Conservation (phyloP, 2,113 vertebrate genomes). For the Haplochromis burtoni region DNA sequence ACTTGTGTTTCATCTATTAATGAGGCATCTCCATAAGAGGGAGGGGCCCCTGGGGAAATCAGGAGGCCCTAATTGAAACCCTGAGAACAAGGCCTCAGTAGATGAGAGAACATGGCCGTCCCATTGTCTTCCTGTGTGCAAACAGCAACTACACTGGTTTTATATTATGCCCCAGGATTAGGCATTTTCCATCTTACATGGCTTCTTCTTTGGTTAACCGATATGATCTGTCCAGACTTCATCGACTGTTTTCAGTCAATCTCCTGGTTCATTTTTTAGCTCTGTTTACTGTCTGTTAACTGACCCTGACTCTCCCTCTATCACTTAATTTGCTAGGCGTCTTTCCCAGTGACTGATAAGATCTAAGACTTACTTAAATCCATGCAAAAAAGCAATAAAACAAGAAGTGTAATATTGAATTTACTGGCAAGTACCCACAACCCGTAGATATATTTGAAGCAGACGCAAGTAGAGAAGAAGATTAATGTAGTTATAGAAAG, state of each 20-base stretch:
- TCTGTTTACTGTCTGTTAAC: neutral
- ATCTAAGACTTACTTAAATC: neutral
- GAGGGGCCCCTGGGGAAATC: slow-evolving; percentile 65
- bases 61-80: slow-evolving; percentile 72
- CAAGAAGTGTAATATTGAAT: neutral
- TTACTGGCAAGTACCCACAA: neutral
- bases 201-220: neutral
- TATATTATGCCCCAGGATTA: slow-evolving; percentile 36
- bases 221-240: neutral
- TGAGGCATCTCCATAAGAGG: slow-evolving; percentile 65
- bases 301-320: neutral
- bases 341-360: neutral
- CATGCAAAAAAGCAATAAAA: neutral
- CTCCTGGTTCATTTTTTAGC: neutral
- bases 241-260: neutral
- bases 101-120: slow-evolving; percentile 58
- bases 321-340: neutral
- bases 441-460: neutral
- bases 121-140: slow-evolving; percentile 39
- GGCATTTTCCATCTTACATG: slow-evolving; percentile 6
- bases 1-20: slow-evolving; percentile 60
- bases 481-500: neutral
- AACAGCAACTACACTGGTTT: slow-evolving; percentile 39
- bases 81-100: slow-evolving; percentile 57
- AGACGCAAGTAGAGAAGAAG: neutral